A percentile compares a stretch with the other conserved stretches of the same genome.
Conservation (phyloP, 2,888 invertebrate genomes). For the Caenorhabditis zanzibari region DNA sequence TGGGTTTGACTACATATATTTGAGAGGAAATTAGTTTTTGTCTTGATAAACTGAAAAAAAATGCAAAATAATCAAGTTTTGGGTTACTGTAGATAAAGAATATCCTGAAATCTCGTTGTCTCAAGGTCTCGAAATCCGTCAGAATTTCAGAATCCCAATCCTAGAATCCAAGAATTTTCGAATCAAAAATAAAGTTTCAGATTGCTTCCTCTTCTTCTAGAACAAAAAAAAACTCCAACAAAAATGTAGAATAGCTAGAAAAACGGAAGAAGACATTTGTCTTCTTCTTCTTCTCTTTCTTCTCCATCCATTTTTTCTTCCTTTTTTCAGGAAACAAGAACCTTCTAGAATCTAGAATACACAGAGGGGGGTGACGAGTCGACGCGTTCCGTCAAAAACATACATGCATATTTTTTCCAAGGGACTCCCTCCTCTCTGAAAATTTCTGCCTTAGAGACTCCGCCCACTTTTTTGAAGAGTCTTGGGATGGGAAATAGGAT, state of each 20-base stretch:
- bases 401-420: constrained; percentile 52
- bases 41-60: too few relatives aligned
- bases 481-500: too few relatives aligned
- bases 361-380: background rate
- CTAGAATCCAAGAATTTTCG: background rate
- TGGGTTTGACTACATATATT: too few relatives aligned
- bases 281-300: background rate
- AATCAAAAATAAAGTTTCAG: too few relatives aligned
- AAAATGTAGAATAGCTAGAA: background rate
- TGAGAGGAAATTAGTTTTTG: too few relatives aligned
- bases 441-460: background rate
- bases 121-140: background rate
- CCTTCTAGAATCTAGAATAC: constrained; percentile 7
- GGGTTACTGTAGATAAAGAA: too few relatives aligned
- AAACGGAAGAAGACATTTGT: constrained; percentile 14
- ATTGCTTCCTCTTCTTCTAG: too few relatives aligned
- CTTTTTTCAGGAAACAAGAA: background rate
- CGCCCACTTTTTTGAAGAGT: constrained; percentile 11
- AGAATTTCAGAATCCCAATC: background rate
- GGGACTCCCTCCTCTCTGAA: background rate
- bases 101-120: too few relatives aligned
- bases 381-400: constrained; percentile 60
- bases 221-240: background rate
- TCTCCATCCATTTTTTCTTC: background rate
- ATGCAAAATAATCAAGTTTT: too few relatives aligned